These are phyloP conservation scores for Epirrhoe alternata DNA, from an alignment of 2,888 invertebrate genomes.

Conservation along the genomic window DNA sequence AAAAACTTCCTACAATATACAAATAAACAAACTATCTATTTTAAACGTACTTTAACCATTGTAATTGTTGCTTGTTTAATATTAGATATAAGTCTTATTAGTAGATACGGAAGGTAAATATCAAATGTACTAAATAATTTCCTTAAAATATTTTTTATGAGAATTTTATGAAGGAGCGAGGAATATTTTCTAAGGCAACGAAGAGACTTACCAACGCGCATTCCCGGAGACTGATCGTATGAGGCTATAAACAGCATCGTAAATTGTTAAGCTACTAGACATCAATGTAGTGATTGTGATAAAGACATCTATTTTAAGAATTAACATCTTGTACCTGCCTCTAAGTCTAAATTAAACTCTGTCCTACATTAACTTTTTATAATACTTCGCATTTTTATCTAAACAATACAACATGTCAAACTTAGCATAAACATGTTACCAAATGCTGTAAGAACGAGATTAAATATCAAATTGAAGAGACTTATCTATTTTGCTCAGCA, in stretches of 20 bases:
- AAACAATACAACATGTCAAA: background rate
- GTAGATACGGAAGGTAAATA: constrained; percentile 51
- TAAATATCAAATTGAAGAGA: constrained; percentile 12
- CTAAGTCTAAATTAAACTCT: constrained; percentile 33
- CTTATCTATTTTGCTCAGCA: constrained; percentile 27
- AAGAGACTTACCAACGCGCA: constrained; percentile 84
- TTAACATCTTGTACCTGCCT: constrained; percentile 36
- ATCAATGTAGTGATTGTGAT: constrained; percentile 36
- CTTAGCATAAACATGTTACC: background rate
- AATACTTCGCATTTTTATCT: background rate
- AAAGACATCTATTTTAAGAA: constrained; percentile 38
- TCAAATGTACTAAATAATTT: constrained; percentile 63
- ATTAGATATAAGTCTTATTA: constrained; percentile 65
- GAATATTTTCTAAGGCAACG: constrained; percentile 82
- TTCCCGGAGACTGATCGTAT: constrained; percentile 82
- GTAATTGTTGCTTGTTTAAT: constrained; percentile 71
- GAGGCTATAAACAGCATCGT: constrained; percentile 75
- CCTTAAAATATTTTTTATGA: constrained; percentile 80
- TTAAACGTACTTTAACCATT: constrained; percentile 61
- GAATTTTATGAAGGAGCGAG: constrained; percentile 65
- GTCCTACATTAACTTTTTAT: constrained; percentile 19
- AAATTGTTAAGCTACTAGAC: constrained; percentile 60
- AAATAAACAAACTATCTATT: constrained; percentile 54
- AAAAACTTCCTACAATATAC: constrained; percentile 45
- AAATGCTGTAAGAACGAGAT: background rate